Evolutionary conservation across 2,888 invertebrate species (phyloP).

Genomic region (Eupeodes latifasciatus): DNA sequence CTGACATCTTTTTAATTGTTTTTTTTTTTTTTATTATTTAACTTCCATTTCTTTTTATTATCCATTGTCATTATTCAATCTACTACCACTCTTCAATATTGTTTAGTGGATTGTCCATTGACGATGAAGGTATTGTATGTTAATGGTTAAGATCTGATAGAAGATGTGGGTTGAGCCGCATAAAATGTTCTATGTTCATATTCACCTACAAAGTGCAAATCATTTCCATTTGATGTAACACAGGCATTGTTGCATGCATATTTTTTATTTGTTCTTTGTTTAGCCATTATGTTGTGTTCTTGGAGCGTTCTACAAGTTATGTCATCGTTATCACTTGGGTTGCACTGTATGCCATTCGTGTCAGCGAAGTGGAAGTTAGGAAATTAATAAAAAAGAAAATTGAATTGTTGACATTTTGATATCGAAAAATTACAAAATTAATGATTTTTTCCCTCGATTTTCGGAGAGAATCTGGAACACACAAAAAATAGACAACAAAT

Average conservation of each 20-base stretch:
- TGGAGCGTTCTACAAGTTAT: conserved; percentile 67
- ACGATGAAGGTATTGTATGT: conserved; percentile 25
- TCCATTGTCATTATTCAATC: conserved; percentile 57
- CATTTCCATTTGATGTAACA: conserved; percentile 66
- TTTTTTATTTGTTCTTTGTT: conserved; percentile 62
- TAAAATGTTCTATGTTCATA: conserved; percentile 20
- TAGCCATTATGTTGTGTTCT: conserved; percentile 30
- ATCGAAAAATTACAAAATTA: conserved; percentile 52
- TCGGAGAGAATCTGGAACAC: neutral
- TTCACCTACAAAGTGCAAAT: conserved; percentile 61
- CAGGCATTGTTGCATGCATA: conserved; percentile 54
- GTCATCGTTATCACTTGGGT: conserved; percentile 22
- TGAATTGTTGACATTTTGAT: conserved; percentile 61
- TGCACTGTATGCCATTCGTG: conserved; percentile 27
- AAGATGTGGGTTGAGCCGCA: conserved; percentile 51
- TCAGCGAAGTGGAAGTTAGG: conserved; percentile 59
- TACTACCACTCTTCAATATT: conserved; percentile 52
- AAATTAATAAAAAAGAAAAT: conserved; percentile 14
- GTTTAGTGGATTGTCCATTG: conserved; percentile 56
- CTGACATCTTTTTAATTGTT: conserved; percentile 75
- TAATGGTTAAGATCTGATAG: conserved; percentile 1
- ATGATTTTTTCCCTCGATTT: conserved; percentile 35
- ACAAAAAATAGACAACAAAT: conserved; percentile 3
- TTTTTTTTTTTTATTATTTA: conserved; percentile 5
- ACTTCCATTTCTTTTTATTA: conserved; percentile 8